Evolutionary conservation across 2,888 invertebrate species (phyloP), one percentile per base, ranked within the genome.

Genomic region (Cantharis nigra): DNA sequence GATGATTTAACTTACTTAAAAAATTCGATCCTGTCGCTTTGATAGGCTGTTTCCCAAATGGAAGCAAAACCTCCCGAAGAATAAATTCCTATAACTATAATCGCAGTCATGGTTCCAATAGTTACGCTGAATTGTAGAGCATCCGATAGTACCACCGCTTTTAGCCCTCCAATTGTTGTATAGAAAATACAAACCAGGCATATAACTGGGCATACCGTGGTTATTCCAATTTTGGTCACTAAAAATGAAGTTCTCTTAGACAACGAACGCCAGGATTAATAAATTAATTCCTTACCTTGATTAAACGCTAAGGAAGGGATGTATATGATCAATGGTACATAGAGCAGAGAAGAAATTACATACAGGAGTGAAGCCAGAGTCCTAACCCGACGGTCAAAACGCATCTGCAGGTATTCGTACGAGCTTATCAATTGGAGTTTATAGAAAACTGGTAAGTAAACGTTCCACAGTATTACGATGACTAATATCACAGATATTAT

Each of bases 131-230:
- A 91, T 75, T 93, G 92, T 70, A 91, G 84, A 7, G 91, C 89
- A 78, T 91, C 91, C 3, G 93, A 91, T 88, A 93, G 92, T 1
- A 94, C 92, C 3, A 94, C 92, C 3, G 93, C 94, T 84, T 92
- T 90, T 33, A 94, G 85, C 3, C 93, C 93, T 62, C 93, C 95
- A 62, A 95, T 86, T 0, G 94, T 93, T 3, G 94, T 94, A 83
- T 96, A 94, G 69, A 95, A 93, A 26, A 94, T 94, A 85, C 95
- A 95, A 1, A 93, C 90, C 2, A 92, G 88, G 83, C 94, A 94
- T 13, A 94, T 90, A 0, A 94, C 89, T 1, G 93, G 91, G 1
- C 94, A 92, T 63, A 95, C 91, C 0, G 91, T 87, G 84, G 93
- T 92, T 3, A 94, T 90, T 78, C 92, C 88, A 4, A 93, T 90